phyloP scores from a whole-genome alignment of 1,140 invertebrate genomes.

The Pentalonia nigronervosa region DNA sequence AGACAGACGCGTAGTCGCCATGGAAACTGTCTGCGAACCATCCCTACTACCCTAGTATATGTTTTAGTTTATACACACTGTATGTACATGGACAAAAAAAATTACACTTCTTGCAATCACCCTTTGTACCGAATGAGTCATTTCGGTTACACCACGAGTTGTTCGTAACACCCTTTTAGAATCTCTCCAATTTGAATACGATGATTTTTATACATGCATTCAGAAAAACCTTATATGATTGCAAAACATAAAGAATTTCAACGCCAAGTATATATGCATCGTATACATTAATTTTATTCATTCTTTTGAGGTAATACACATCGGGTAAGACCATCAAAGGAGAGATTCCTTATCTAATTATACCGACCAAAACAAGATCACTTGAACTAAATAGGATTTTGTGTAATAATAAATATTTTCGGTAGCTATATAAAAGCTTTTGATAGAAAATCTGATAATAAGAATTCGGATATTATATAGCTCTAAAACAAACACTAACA shows the following conservation, averaged over 20 bases:
- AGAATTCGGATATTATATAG: not conserved
- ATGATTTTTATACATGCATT: constrained; percentile 3
- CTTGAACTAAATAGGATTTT: not conserved
- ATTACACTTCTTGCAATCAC: constrained; percentile 47
- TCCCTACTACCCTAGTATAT: constrained; percentile 33
- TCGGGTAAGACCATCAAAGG: not conserved
- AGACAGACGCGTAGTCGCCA: constrained; percentile 50
- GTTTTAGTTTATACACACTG: constrained; percentile 46
- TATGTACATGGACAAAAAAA: constrained; percentile 47
- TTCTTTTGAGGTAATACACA: constrained; percentile 21
- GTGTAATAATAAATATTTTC: not conserved
- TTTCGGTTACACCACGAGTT: constrained; percentile 34
- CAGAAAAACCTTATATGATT: not conserved
- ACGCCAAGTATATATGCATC: not conserved
- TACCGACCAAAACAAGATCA: not conserved
- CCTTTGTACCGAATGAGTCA: constrained; percentile 52
- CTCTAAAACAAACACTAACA: not conserved
- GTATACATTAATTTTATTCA: not conserved
- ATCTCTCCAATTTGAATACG: constrained; percentile 50
- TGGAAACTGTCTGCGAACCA: constrained; percentile 36
- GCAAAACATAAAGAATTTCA: not conserved
- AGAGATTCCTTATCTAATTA: not conserved
- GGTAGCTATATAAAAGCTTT: not conserved
- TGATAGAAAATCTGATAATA: not conserved
- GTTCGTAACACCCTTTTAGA: constrained; percentile 27